Evolutionary conservation across 23 tunicate species (phyloP).

Genomic region (Ciona savignyi): DNA sequence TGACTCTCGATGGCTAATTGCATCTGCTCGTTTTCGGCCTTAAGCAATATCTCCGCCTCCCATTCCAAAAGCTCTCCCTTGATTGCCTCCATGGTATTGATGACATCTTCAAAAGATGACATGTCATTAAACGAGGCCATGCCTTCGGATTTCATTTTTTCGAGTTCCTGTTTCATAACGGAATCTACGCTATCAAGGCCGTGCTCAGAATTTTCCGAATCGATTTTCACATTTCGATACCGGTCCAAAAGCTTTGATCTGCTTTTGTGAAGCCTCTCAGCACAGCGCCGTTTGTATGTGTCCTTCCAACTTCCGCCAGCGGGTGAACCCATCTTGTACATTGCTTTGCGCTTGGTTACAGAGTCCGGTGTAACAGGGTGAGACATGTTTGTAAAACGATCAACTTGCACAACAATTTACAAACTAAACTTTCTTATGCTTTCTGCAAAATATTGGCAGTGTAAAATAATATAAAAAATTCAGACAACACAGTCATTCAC

Average conservation of each 20-base stretch:
- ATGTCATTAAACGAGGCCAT: background rate
- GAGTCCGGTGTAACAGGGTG: constrained; percentile 11
- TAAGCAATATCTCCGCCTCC: constrained; percentile 47
- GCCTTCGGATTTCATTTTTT: constrained; percentile 1
- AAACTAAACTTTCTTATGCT: background rate
- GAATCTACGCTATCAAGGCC: constrained; percentile 12
- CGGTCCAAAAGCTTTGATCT: constrained; percentile 47
- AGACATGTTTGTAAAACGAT: background rate
- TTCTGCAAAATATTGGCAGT: background rate
- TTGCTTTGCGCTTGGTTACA: constrained; percentile 23
- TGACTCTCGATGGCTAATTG: constrained; percentile 24
- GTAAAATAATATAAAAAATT: no score
- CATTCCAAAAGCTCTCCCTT: constrained; percentile 43
- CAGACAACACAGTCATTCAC: background rate
- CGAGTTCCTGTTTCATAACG: constrained; percentile 20
- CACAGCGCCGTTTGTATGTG: constrained; percentile 47
- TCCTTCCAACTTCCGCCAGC: constrained; percentile 33
- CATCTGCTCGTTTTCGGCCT: constrained; percentile 17
- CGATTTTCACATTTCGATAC: constrained; percentile 18
- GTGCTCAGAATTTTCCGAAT: background rate
- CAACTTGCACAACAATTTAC: background rate
- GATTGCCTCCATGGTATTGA: constrained; percentile 40
- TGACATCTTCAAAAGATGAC: constrained; percentile 24
- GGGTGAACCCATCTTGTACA: constrained; percentile 57
- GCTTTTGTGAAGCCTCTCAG: constrained; percentile 38